Percentiles rank a stretch among this genome's conserved stretches.
phyloP scores from a whole-genome alignment of 1,140 invertebrate genomes.

The Drosophila ambigua region DNA sequence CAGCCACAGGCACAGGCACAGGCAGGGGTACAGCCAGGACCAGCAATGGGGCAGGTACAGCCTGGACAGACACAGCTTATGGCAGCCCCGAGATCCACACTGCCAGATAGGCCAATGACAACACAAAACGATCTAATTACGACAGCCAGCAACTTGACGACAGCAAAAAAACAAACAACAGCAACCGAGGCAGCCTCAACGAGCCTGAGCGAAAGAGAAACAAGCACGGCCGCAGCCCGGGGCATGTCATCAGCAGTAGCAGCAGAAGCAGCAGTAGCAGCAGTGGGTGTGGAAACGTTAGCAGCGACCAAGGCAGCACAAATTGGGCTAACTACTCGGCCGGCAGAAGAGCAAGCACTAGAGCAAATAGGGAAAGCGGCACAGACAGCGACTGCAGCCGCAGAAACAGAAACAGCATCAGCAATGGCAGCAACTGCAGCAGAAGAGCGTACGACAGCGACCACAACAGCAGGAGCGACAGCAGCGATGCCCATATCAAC shows the following conservation, averaged over 20 bases:
- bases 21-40: no score
- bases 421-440: conserved; percentile 8
- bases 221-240: conserved; percentile 35
- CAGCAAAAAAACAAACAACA: conserved; percentile 54
- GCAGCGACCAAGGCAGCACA: conserved; percentile 60
- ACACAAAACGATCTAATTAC: conserved; percentile 82
- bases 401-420: conserved; percentile 18
- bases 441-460: conserved; percentile 17
- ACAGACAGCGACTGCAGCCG: conserved; percentile 7
- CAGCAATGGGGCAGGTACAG: not conserved
- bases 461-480: conserved; percentile 18
- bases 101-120: conserved; percentile 76
- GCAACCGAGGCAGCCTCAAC: conserved; percentile 20
- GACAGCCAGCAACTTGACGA: conserved; percentile 72
- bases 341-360: conserved; percentile 37
- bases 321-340: conserved; percentile 69
- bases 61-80: conserved; percentile 34
- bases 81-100: conserved; percentile 70
- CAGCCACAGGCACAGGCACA: not conserved
- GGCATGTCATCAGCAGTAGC: conserved; percentile 65
- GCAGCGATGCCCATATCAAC: conserved; percentile 68
- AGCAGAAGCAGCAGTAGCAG: conserved; percentile 36
- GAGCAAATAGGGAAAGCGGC: conserved; percentile 28
- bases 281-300: conserved; percentile 8
- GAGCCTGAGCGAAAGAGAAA: conserved; percentile 13